Conservation (phyloP, 2,113 vertebrate genomes). For the Macheiramphus alcinus region DNA sequence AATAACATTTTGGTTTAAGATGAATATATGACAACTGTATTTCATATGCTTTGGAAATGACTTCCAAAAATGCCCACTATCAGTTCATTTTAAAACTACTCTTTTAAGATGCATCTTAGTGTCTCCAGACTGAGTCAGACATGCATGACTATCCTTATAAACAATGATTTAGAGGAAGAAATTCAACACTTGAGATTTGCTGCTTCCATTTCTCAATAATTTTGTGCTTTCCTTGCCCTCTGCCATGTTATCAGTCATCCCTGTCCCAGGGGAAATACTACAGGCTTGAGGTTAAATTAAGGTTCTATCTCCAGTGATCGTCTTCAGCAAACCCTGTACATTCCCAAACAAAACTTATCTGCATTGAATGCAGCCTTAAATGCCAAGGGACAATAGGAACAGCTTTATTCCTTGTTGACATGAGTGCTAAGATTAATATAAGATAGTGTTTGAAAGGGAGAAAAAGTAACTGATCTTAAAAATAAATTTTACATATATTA, state of each 20-base stretch:
- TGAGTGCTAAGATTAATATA: slow-evolving; percentile 20
- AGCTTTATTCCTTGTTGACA: slow-evolving; percentile 17
- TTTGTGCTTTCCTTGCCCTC: slow-evolving; percentile 62
- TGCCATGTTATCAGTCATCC: slow-evolving; percentile 67
- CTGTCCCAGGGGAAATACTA: slow-evolving; percentile 59
- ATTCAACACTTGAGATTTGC: slow-evolving; percentile 30
- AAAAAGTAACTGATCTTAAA: slow-evolving; percentile 32
- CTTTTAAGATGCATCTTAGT: neutral
- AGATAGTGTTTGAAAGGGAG: slow-evolving; percentile 6
- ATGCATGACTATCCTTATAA: slow-evolving; percentile 59
- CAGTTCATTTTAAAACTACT: neutral
- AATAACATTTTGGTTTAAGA: neutral
- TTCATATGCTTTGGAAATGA: neutral
- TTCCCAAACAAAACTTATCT: slow-evolving; percentile 67
- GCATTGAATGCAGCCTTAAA: slow-evolving; percentile 43
- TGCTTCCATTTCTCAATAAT: slow-evolving; percentile 68
- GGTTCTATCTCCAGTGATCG: slow-evolving; percentile 65
- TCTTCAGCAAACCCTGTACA: slow-evolving; percentile 54
- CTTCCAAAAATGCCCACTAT: neutral
- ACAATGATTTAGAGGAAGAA: slow-evolving; percentile 69
- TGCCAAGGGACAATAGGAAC: neutral
- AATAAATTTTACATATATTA: slow-evolving; percentile 38
- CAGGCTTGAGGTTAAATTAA: slow-evolving; percentile 74
- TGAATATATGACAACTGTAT: neutral
- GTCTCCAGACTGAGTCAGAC: slow-evolving; percentile 19